Evolutionary conservation across 2,113 vertebrate species (phyloP).

Genomic region (Pangasianodon gigas): DNA sequence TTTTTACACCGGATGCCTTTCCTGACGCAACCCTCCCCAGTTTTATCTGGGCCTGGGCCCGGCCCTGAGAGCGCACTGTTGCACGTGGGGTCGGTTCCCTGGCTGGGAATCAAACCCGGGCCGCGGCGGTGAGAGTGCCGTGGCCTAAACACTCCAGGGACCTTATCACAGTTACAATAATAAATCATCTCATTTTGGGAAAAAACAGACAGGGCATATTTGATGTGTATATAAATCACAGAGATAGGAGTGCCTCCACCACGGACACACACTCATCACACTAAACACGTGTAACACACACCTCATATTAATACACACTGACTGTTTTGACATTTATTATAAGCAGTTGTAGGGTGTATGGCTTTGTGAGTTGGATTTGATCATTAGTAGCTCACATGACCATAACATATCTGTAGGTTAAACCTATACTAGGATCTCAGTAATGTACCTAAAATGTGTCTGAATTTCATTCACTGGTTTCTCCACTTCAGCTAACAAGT

Average conservation of each 20-base stretch:
- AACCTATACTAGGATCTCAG: background rate
- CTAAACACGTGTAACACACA: background rate
- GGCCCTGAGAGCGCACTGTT: too few relatives aligned
- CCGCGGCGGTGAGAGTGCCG: constrained; percentile 64
- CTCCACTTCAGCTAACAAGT: background rate
- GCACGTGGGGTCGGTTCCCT: constrained; percentile 47
- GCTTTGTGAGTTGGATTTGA: background rate
- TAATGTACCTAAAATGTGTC: background rate
- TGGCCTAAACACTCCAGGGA: too few relatives aligned
- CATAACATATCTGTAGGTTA: background rate
- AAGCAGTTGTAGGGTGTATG: background rate
- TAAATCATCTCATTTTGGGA: background rate
- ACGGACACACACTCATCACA: background rate
- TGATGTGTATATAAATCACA: background rate
- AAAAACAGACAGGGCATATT: background rate
- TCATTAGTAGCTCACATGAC: background rate
- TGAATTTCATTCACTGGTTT: background rate
- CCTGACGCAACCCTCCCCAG: too few relatives aligned
- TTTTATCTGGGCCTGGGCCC: too few relatives aligned
- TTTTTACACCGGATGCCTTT: too few relatives aligned
- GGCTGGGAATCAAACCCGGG: constrained; percentile 67
- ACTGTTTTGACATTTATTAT: background rate
- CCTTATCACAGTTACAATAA: too few relatives aligned
- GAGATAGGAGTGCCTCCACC: background rate
- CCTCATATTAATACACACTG: background rate